Evolutionary conservation across 2,797 vertebrate species (phyloP), one percentile per base, ranked within the genome.

Genomic region (Paedocypris micromegethes): DNA sequence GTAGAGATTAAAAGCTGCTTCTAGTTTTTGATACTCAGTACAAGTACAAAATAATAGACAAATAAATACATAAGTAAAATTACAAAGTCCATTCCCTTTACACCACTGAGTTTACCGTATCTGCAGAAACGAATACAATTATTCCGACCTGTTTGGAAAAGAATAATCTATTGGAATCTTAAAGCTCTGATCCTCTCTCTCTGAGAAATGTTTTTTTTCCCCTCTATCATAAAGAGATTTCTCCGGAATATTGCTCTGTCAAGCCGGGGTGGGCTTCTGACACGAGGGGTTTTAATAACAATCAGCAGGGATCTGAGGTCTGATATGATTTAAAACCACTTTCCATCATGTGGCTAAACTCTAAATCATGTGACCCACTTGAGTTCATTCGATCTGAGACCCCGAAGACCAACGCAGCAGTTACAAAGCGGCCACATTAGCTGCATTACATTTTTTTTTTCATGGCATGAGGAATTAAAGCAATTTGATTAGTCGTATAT

Each of bases 311-410:
- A 53, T 56, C 52, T n/a, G 44, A 52, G 40, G 50, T 70, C 58
- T 45, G 50, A 50, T 64, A 23, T 5, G 47, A 67, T 51, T 58
- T 42, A 49, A 58, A 55, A 69, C 5, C 4, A 5, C n/a, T 44
- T 60, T 54, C 38, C 1, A 3, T 48, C 37, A 54, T 2, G 37
- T 5, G 3, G 49, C 6, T 23, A 56, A 39, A 40, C 49, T 6
- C 54, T 63, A 39, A 46, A 53, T 50, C 54, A 53, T 5, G 47
- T 64, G 65, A 40, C 59, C 66, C 64, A 56, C 49, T 68, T 73
- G 43, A 40, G 5, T 9, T 9, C 3, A 41, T 3, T 56, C n/a
- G 42, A 4, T 9, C n/a, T 47, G 5, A 9, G 48, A 48, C 9
- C 23, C 23, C 23, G 23, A 23, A 23, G 23, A 23, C 23, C 23